phyloP scores from a whole-genome alignment of 2,113 vertebrate genomes.

The Naja naja region DNA sequence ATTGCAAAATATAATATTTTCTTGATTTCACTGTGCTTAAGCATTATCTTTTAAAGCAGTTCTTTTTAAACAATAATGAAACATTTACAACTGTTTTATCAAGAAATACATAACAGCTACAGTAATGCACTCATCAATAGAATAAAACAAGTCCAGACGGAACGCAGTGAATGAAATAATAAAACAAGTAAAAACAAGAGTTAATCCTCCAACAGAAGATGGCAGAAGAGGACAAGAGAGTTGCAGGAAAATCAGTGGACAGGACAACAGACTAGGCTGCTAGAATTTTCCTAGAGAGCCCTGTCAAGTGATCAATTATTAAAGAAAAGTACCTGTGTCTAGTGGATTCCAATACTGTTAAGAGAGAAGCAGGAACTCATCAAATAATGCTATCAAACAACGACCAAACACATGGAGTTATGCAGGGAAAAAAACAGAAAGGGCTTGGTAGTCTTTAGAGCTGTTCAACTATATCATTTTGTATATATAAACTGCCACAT shows the following conservation, averaged over 20 bases:
- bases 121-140: neutral
- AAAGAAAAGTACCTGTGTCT: neutral
- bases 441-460: neutral
- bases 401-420: neutral
- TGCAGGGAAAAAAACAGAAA: neutral
- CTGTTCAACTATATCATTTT: neutral
- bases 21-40: neutral
- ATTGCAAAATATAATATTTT: neutral
- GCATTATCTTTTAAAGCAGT: neutral
- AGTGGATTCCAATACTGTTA: neutral
- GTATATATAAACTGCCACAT: neutral
- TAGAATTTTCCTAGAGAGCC: neutral
- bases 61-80: neutral
- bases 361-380: neutral
- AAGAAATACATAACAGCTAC: neutral
- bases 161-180: neutral
- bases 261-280: neutral
- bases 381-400: neutral
- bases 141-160: neutral
- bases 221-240: neutral
- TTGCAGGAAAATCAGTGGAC: neutral
- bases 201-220: neutral
- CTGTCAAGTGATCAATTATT: neutral
- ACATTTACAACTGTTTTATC: neutral
- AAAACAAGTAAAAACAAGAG: neutral